Evolutionary conservation across 1,140 invertebrate species (phyloP).

Genomic region (Leptinotarsa lineolata): DNA sequence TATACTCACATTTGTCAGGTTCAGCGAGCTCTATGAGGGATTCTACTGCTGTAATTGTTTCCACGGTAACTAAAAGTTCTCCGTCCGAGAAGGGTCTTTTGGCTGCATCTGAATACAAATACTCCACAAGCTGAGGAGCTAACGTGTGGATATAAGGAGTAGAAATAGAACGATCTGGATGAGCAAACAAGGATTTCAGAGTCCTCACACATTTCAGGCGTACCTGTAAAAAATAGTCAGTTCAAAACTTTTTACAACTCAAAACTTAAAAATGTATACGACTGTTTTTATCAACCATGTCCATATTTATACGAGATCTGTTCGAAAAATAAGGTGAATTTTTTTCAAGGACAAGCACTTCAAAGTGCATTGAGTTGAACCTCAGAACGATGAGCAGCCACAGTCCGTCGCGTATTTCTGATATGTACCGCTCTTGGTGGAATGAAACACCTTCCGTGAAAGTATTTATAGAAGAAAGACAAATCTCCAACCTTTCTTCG

Average conservation of each 20-base stretch:
- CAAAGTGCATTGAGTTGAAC: no score
- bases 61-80: slow-evolving; percentile 69
- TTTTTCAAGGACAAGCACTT: no score
- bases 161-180: slow-evolving; percentile 70
- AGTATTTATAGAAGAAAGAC: no score
- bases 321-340: neutral
- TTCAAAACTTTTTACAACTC: slow-evolving; percentile 14
- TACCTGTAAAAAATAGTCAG: slow-evolving; percentile 60
- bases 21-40: slow-evolving; percentile 74
- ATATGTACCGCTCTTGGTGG: no score
- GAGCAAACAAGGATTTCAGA: slow-evolving; percentile 73
- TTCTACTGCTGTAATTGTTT: slow-evolving; percentile 73
- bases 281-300: neutral
- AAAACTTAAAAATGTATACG: slow-evolving; percentile 22
- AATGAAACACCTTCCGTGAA: no score
- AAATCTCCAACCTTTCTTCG: no score
- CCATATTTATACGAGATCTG: no score
- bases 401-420: no score
- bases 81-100: slow-evolving; percentile 63
- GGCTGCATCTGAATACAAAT: slow-evolving; percentile 67
- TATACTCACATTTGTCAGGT: slow-evolving; percentile 75
- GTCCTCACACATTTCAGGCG: slow-evolving; percentile 80
- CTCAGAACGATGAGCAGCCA: no score
- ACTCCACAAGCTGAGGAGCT: slow-evolving; percentile 74
- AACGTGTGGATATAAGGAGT: slow-evolving; percentile 82